These are phyloP conservation scores for Nycticebus coucang DNA, from an alignment of 2,113 vertebrate genomes.

Conservation along the genomic window DNA sequence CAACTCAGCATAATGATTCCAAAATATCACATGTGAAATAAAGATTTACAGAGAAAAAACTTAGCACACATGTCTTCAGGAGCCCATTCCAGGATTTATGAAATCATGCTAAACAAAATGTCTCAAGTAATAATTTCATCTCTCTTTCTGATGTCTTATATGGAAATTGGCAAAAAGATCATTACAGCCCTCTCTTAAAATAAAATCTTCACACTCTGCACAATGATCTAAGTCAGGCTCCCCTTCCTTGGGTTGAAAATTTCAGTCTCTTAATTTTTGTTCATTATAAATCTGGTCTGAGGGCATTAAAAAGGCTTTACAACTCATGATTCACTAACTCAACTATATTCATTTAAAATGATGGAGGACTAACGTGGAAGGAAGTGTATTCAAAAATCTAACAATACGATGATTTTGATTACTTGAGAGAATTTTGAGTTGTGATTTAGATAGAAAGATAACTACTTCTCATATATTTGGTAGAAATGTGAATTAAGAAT, in stretches of 20 bases:
- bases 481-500: constrained; percentile 34
- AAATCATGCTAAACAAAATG: not conserved
- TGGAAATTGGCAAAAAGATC: not conserved
- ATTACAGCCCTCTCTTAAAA: not conserved
- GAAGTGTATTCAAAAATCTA: constrained; percentile 41
- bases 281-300: constrained; percentile 12
- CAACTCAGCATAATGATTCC: not conserved
- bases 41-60: not conserved
- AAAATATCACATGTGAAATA: not conserved
- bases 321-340: not conserved
- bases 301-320: not conserved
- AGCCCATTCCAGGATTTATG: not conserved
- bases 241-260: not conserved
- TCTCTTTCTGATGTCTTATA: not conserved
- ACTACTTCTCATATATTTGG: constrained; percentile 25
- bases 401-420: constrained; percentile 49
- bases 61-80: not conserved
- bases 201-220: not conserved
- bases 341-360: constrained; percentile 42
- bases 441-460: constrained; percentile 41
- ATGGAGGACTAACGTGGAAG: not conserved
- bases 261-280: not conserved
- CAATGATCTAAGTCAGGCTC: not conserved
- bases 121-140: not conserved
- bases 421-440: constrained; percentile 38